Percentiles rank a stretch among this genome's conserved stretches.
phyloP scores from a whole-genome alignment of 2,888 invertebrate genomes.

The Camptogramma bilineatum region DNA sequence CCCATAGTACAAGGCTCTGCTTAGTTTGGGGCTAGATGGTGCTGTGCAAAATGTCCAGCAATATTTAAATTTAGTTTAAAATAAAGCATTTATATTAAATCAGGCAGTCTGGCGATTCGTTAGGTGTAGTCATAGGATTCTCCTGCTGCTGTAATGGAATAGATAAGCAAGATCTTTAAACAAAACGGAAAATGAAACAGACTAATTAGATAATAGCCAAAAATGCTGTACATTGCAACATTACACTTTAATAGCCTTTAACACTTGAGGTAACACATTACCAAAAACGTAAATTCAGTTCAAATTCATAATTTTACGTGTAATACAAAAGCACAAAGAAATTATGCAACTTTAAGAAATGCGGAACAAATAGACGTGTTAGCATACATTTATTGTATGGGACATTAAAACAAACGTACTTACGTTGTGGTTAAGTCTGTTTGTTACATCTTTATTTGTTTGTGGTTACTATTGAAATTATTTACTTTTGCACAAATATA shows the following conservation, averaged over 20 bases:
- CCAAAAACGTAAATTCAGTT: neutral
- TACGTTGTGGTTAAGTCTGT: constrained; percentile 28
- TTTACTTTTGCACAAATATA: neutral
- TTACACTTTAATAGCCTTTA: neutral
- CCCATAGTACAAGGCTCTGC: too few species aligned
- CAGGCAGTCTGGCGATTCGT: too few species aligned
- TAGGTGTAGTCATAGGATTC: neutral
- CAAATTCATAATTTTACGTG: constrained; percentile 8
- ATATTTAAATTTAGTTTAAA: too few species aligned
- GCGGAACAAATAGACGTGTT: constrained; percentile 33
- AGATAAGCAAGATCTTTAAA: neutral
- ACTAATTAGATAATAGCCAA: neutral
- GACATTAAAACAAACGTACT: constrained; percentile 33
- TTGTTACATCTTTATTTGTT: constrained; percentile 29
- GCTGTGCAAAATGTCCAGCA: too few species aligned
- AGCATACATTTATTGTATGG: constrained; percentile 33
- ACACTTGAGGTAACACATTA: neutral
- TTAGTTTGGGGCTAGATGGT: too few species aligned
- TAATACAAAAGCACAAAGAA: constrained; percentile 25
- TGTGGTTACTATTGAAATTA: constrained; percentile 12
- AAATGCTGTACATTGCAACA: neutral
- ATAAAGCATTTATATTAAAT: too few species aligned
- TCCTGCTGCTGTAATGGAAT: neutral
- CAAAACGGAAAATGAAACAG: constrained; percentile 8
- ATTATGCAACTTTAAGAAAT: constrained; percentile 35